These are phyloP conservation scores for Triplophysa siluroides DNA, from an alignment of 2,113 vertebrate species.

Conservation along the genomic window DNA sequence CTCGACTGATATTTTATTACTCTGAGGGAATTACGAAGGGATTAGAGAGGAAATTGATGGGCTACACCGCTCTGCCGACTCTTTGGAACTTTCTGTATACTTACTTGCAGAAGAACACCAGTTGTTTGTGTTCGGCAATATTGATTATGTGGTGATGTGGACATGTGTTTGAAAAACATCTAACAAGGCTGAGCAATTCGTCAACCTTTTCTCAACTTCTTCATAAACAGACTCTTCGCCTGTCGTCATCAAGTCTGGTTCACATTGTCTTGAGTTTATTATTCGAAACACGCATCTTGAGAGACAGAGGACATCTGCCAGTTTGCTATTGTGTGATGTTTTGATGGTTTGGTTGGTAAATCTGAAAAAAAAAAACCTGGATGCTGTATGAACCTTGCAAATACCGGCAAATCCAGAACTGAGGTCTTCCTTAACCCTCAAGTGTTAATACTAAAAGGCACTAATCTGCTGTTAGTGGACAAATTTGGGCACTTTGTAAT, in stretches of 20 bases:
- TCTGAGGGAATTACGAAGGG: constrained; percentile 31
- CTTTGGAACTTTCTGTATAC: neutral
- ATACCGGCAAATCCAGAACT: too few species aligned
- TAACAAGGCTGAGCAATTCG: neutral
- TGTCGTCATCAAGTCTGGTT: too few species aligned
- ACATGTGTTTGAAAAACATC: neutral
- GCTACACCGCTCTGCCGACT: neutral
- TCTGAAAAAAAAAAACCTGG: neutral
- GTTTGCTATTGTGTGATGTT: neutral
- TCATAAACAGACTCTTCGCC: neutral
- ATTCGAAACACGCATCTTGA: too few species aligned
- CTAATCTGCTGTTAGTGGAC: too few species aligned
- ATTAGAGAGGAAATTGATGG: constrained; percentile 38
- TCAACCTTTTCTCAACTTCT: neutral
- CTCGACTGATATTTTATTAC: constrained; percentile 19
- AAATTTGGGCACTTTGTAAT: neutral
- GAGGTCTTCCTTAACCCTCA: too few species aligned
- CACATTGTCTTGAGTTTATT: too few species aligned
- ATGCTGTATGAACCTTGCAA: too few species aligned
- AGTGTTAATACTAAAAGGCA: too few species aligned
- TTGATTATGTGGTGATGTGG: neutral
- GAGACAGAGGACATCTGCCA: too few species aligned
- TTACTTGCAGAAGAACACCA: neutral
- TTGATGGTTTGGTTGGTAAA: neutral
- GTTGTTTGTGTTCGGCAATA: neutral